Percentiles rank a stretch among this genome's conserved stretches.
phyloP scores from a whole-genome alignment of 2,797 vertebrate species.

The Mormyrops boulengeri region DNA sequence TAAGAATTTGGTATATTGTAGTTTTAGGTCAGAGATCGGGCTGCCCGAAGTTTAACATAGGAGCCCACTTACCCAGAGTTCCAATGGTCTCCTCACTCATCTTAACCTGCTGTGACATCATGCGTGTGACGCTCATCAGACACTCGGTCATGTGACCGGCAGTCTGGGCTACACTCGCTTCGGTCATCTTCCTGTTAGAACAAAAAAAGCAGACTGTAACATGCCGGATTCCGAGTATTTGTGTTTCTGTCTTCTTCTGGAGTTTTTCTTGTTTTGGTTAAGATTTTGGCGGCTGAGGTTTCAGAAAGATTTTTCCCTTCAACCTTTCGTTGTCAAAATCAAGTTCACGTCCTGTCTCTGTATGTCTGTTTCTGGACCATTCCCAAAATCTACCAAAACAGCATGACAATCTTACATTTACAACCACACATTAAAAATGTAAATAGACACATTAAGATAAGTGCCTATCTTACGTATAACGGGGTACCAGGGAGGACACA shows the following conservation, averaged over 20 bases:
- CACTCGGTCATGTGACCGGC: slow-evolving; percentile 84
- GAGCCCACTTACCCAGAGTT: slow-evolving; percentile 66
- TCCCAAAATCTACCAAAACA: not conserved
- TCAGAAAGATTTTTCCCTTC: not conserved
- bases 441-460: not conserved
- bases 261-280: not conserved
- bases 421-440: not conserved
- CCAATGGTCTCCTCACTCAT: slow-evolving; percentile 82
- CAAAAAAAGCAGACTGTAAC: not conserved
- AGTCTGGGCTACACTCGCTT: slow-evolving; percentile 81
- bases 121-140: slow-evolving; percentile 85
- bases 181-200: slow-evolving; percentile 72
- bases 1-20: not conserved
- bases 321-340: not conserved
- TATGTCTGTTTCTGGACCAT: not conserved
- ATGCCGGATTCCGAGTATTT: not conserved
- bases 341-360: not conserved
- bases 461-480: not conserved
- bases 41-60: not conserved
- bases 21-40: not conserved
- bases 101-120: slow-evolving; percentile 91
- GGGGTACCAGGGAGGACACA: not conserved
- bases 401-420: not conserved
- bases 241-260: not conserved
- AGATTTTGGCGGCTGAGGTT: not conserved